Evolutionary conservation across 1,140 invertebrate genomes (phyloP), one percentile per base, ranked within the genome.

Genomic region (Sitodiplosis mosellana): DNA sequence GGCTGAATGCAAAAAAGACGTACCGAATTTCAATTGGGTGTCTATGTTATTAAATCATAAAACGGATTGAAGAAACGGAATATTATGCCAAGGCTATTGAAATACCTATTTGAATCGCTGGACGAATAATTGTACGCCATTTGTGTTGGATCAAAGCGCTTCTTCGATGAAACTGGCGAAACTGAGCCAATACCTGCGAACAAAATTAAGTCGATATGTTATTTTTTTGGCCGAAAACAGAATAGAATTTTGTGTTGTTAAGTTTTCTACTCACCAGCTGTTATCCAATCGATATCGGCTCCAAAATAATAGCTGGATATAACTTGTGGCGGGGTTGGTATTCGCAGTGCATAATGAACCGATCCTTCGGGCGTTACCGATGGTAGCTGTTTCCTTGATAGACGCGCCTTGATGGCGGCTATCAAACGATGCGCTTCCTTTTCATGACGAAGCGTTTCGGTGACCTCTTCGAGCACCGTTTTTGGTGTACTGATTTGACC

Each of bases 251-350:
- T 27, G 27, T 27, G 27, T 27, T 27, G n/a, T 27, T 27, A 27
- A n/a, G n/a, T n/a, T n/a, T 27, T 27, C 10, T 27, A 27, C 27
- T 27, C 3, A 27, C 27, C 80, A 15, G 75, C 69, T 46, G 75
- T 60, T 42, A 84, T 75, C 81, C 81, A 84, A 34, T 80, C 78
- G 15, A 82, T 68, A 56, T 84, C 81, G 17, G 78, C 69, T 17
- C 73, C 76, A 60, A 54, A 21, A 52, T 18, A 12, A 43, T 19
- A 43, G 10, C n/a, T 18, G 3, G 11, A 12, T 18, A n/a, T 48
- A 20, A 11, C 15, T 14, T 37, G 22, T 17, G 49, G 46, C 34
- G 59, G 60, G 2, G 65, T 55, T 44, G 69, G 68, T 48, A 73
- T 66, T 59, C 72, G 61, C 50, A 74, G 51, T 12, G 67, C 72